Conservation (phyloP, 2,888 invertebrate genomes). For the Pristionchus maxplancki region DNA sequence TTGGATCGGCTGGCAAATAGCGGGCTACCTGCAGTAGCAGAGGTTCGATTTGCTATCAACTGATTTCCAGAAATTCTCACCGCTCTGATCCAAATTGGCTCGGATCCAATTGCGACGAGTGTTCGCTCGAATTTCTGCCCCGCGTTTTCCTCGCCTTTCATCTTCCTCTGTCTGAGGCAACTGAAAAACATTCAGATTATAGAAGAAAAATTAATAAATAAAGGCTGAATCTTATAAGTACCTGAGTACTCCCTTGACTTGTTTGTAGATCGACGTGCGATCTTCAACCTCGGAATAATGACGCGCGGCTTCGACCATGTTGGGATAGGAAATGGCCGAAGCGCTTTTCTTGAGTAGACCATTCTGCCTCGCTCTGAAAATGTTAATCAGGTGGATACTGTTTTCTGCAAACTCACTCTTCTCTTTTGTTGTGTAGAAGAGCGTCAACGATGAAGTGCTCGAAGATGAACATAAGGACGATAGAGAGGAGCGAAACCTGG, state of each 20-base stretch:
- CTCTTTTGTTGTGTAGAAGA: slow-evolving; percentile 48
- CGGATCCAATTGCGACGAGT: slow-evolving; percentile 34
- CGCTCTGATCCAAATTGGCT: slow-evolving; percentile 48
- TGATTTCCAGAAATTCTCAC: not conserved
- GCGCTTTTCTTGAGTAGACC: not conserved
- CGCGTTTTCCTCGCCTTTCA: not conserved
- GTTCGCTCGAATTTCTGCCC: slow-evolving; percentile 42
- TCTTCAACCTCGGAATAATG: not conserved
- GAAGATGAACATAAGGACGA: slow-evolving; percentile 49
- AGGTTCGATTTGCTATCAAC: too few relatives aligned
- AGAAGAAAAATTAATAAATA: too few relatives aligned
- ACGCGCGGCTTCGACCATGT: not conserved
- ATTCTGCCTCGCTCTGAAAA: not conserved
- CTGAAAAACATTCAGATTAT: too few relatives aligned
- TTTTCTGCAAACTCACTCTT: not conserved
- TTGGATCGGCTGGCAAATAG: slow-evolving; percentile 26
- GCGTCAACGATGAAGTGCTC: slow-evolving; percentile 44
- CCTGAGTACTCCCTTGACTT: not conserved
- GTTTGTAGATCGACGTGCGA: not conserved
- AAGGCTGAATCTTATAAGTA: too few relatives aligned
- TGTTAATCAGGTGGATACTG: not conserved
- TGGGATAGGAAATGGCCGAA: not conserved
- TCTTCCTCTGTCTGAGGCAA: slow-evolving; percentile 9
- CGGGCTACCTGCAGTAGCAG: not conserved
- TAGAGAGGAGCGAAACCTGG: slow-evolving; percentile 41